Conservation (phyloP, 2,888 invertebrate genomes). For the Luffia ferchaultella region DNA sequence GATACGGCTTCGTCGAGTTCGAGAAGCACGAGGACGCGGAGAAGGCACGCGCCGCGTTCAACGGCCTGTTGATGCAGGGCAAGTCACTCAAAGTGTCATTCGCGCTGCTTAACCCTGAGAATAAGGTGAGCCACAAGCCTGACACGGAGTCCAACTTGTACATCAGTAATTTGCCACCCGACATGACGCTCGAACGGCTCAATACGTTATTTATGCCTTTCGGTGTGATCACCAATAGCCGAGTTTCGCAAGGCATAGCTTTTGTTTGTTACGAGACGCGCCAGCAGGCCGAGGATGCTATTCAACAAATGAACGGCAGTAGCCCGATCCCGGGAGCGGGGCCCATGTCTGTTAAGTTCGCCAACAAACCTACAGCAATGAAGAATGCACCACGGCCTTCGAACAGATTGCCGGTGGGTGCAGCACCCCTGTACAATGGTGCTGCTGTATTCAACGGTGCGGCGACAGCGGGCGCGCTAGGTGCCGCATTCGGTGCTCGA, state of each 20-base stretch:
- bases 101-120: conserved; percentile 59
- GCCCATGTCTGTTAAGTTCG: conserved; percentile 56
- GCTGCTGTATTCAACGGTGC: conserved; percentile 48
- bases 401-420: conserved; percentile 34
- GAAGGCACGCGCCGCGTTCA: conserved; percentile 60
- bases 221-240: conserved; percentile 56
- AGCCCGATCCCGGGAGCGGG: conserved; percentile 51
- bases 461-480: conserved; percentile 43
- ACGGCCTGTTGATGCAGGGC: conserved; percentile 61
- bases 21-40: conserved; percentile 62
- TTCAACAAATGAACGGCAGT: conserved; percentile 50
- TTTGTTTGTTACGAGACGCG: conserved; percentile 58
- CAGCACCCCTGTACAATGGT: conserved; percentile 43
- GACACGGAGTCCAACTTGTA: conserved; percentile 61
- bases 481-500: conserved; percentile 46
- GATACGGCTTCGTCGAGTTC: conserved; percentile 61
- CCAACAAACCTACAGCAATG: conserved; percentile 54
- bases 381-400: conserved; percentile 46
- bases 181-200: conserved; percentile 58
- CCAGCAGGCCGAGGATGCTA: conserved; percentile 56
- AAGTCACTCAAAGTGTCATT: conserved; percentile 62
- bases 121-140: conserved; percentile 58
- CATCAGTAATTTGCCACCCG: conserved; percentile 60
- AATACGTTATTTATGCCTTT: conserved; percentile 50
- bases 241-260: conserved; percentile 59